Percentiles rank a stretch among this genome's conserved stretches.
These are phyloP conservation scores for Sparidentex hasta DNA, from an alignment of 2,797 vertebrate species.

Conservation along the genomic window DNA sequence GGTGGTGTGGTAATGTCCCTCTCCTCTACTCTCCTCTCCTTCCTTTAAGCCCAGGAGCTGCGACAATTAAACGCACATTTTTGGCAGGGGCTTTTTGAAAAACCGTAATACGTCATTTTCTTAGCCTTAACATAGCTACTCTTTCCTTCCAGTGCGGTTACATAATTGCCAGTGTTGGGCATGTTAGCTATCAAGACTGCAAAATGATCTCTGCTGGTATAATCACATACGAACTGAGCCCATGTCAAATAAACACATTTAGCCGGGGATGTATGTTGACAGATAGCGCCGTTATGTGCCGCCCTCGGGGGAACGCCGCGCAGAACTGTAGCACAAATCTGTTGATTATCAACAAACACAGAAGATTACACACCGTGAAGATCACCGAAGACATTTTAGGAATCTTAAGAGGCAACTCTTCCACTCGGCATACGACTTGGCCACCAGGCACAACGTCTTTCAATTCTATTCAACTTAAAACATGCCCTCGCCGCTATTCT, in stretches of 20 bases:
- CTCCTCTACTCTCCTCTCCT: conserved; percentile 16
- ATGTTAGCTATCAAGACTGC: conserved; percentile 5
- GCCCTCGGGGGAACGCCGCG: neutral
- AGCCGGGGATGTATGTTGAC: conserved; percentile 6
- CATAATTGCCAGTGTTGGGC: conserved; percentile 29
- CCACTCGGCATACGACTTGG: neutral
- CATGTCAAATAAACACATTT: conserved; percentile 8
- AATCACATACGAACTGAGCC: neutral
- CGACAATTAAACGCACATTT: conserved; percentile 50
- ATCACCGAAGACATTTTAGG: conserved; percentile 21
- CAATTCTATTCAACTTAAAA: neutral
- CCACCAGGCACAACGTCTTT: neutral
- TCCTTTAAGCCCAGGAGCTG: conserved; percentile 33
- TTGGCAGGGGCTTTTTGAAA: neutral
- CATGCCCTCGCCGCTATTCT: neutral
- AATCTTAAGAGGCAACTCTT: neutral
- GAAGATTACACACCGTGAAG: conserved; percentile 11
- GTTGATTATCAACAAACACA: neutral
- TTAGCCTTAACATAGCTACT: neutral
- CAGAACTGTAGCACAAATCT: conserved; percentile 1
- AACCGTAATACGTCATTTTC: neutral
- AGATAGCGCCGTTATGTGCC: conserved; percentile 11
- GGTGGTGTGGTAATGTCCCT: conserved; percentile 40
- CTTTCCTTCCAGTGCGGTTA: conserved; percentile 11
- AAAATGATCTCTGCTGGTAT: neutral